Conservation (phyloP, 2,888 invertebrate species). For the Cataglyphis rosenhaueri region DNA sequence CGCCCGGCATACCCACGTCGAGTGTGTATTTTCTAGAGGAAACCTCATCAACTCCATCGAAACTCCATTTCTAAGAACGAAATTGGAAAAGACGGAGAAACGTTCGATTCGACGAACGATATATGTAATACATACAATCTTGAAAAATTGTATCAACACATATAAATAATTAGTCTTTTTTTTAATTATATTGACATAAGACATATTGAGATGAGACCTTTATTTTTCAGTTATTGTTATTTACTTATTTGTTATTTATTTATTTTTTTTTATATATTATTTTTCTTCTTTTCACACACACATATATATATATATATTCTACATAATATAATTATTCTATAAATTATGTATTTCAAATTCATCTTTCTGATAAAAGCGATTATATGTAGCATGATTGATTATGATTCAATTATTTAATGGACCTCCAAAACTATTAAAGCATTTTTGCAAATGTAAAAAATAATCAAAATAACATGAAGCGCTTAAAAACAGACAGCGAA, state of each 20-base stretch:
- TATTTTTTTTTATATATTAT: too few species aligned
- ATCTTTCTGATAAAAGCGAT: background rate
- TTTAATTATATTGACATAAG: background rate
- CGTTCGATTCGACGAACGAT: slow-evolving; percentile 69
- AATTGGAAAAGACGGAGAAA: slow-evolving; percentile 74
- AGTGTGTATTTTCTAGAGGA: slow-evolving; percentile 77
- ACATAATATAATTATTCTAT: background rate
- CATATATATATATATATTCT: too few species aligned
- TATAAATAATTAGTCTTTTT: background rate
- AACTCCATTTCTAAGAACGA: slow-evolving; percentile 77
- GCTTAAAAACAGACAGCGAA: background rate
- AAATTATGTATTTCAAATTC: background rate
- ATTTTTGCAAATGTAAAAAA: background rate
- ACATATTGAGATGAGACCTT: background rate
- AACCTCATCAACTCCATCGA: slow-evolving; percentile 77
- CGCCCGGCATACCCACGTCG: slow-evolving; percentile 61
- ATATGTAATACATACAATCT: slow-evolving; percentile 32
- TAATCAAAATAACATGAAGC: background rate
- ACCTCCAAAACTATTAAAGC: background rate
- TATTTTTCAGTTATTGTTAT: background rate
- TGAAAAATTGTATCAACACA: background rate
- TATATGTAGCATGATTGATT: background rate
- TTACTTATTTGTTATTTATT: background rate
- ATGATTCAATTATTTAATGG: background rate
- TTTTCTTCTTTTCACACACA: background rate